Conservation (phyloP, 2,797 vertebrate genomes). For the Cuniculus paca region DNA sequence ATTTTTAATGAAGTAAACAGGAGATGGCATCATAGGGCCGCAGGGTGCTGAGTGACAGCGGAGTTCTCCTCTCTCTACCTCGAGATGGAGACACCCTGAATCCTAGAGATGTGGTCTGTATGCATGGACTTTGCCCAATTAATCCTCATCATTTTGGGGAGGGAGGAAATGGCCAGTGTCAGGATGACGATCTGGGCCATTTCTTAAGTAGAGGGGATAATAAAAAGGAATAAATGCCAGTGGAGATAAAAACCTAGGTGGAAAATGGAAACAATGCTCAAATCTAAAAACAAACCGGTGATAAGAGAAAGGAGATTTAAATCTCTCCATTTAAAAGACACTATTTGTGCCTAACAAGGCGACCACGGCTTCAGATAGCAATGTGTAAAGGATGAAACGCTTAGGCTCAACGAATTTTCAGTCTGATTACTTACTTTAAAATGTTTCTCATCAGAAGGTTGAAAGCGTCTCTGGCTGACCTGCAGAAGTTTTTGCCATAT, state of each 20-base stretch:
- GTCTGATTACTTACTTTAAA: slow-evolving; percentile 91
- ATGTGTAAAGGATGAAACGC: not conserved
- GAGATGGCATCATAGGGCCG: not conserved
- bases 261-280: slow-evolving; percentile 2
- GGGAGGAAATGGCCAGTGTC: not conserved
- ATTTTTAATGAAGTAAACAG: slow-evolving; percentile 45
- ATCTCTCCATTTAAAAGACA: slow-evolving; percentile 15
- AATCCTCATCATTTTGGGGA: not conserved
- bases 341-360: not conserved
- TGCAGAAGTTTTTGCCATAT: slow-evolving; percentile 97
- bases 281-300: slow-evolving; percentile 6
- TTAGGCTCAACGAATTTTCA: not conserved
- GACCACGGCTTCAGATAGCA: not conserved
- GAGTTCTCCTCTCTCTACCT: not conserved
- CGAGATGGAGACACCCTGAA: not conserved
- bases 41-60: too few species aligned
- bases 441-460: slow-evolving; percentile 97
- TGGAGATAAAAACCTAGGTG: not conserved
- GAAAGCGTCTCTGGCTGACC: slow-evolving; percentile 96
- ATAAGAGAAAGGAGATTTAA: not conserved
- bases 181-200: not conserved
- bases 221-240: slow-evolving; percentile 9
- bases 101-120: not conserved
- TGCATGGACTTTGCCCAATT: not conserved
- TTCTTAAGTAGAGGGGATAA: not conserved